A percentile compares a stretch with the other conserved stretches of the same genome.
Conservation (phyloP, 2,888 invertebrate species). For the Cyclophora punctaria region DNA sequence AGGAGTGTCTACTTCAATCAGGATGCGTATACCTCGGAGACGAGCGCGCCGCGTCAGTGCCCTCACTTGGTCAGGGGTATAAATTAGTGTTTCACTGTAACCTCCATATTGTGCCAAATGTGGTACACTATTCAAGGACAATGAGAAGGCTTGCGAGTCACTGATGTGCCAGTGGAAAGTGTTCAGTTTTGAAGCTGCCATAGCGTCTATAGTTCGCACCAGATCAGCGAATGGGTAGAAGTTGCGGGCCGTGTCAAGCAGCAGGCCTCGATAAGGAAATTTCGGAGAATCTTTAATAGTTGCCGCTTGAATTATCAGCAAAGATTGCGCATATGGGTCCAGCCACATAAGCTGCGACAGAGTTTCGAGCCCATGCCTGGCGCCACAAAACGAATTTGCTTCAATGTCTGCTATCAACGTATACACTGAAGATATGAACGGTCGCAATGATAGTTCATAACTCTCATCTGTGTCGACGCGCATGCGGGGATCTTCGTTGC, state of each 20-base stretch:
- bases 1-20: conserved; percentile 91
- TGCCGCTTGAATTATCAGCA: conserved; percentile 78
- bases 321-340: conserved; percentile 74
- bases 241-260: conserved; percentile 92
- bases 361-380: conserved; percentile 83
- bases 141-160: conserved; percentile 93
- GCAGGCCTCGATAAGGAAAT: conserved; percentile 85
- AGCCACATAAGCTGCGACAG: conserved; percentile 86
- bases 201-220: conserved; percentile 84
- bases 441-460: conserved; percentile 76
- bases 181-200: conserved; percentile 91
- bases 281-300: conserved; percentile 83
- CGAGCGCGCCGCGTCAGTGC: conserved; percentile 85
- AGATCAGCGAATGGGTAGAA: conserved; percentile 83
- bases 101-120: conserved; percentile 86
- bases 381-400: conserved; percentile 82
- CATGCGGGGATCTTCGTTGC: conserved; percentile 67
- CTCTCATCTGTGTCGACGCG: conserved; percentile 81
- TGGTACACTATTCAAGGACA: conserved; percentile 82
- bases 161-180: conserved; percentile 93
- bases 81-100: conserved; percentile 82
- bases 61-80: conserved; percentile 79
- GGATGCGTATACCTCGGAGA: conserved; percentile 86
- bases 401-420: conserved; percentile 73
- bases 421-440: conserved; percentile 50